Percentiles rank a stretch among this genome's conserved stretches.
Conservation (phyloP, 2,797 vertebrate species). For the Alosa sapidissima region DNA sequence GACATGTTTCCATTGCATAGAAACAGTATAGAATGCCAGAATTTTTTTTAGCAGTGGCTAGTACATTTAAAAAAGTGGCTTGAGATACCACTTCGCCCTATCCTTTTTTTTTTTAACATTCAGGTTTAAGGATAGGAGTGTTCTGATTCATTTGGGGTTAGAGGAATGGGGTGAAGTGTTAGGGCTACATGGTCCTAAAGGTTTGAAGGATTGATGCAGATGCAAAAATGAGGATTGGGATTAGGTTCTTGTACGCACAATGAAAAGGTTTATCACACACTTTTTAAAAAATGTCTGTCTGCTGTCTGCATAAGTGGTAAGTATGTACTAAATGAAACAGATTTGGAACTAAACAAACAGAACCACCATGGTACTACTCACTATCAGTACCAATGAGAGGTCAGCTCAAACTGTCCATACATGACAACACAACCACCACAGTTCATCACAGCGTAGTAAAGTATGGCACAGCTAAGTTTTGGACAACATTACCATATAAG, state of each 20-base stretch:
- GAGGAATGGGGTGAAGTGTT: too few species aligned
- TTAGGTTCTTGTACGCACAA: background rate
- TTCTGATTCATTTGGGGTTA: too few species aligned
- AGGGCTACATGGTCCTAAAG: too few species aligned
- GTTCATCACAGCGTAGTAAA: background rate
- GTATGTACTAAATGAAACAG: background rate
- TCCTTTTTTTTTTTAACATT: too few species aligned
- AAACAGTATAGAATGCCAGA: background rate
- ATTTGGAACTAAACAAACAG: background rate
- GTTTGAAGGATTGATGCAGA: too few species aligned
- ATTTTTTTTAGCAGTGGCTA: background rate
- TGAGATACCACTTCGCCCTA: background rate
- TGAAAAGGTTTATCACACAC: background rate
- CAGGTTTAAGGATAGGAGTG: background rate
- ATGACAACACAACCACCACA: background rate
- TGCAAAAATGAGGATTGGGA: too few species aligned
- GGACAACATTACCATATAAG: constrained; percentile 7
- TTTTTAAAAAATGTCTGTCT: background rate
- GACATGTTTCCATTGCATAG: background rate
- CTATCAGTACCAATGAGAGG: background rate
- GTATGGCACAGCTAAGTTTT: background rate
- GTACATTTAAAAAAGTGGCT: background rate
- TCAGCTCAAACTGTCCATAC: background rate
- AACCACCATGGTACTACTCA: background rate
- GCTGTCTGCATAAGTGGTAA: background rate